These are phyloP conservation scores for Tiliacea citrago DNA, from an alignment of 2,888 invertebrate species.

Conservation along the genomic window DNA sequence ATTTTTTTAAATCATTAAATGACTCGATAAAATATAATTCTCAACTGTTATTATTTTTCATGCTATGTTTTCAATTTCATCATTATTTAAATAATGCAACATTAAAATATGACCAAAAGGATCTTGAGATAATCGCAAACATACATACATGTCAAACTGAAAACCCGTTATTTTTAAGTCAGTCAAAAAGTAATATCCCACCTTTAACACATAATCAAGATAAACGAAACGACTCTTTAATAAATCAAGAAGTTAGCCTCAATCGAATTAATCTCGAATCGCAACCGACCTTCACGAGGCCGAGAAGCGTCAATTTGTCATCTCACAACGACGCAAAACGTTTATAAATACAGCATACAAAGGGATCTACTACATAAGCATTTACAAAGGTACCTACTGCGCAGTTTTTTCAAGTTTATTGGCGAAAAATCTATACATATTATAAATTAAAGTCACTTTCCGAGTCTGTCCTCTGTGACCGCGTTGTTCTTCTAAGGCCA, in stretches of 20 bases:
- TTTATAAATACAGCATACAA: not conserved
- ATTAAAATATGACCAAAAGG: not conserved
- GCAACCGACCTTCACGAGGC: conserved; percentile 26
- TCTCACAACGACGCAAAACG: conserved; percentile 12
- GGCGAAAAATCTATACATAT: conserved; percentile 4
- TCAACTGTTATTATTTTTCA: not conserved
- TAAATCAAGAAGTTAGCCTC: conserved; percentile 26
- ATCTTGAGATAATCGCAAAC: not conserved
- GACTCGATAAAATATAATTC: too few species aligned
- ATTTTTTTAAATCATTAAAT: too few species aligned
- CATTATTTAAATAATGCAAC: not conserved
- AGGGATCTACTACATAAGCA: not conserved
- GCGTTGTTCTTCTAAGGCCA: too few species aligned
- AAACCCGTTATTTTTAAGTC: not conserved
- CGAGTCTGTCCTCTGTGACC: too few species aligned
- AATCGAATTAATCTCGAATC: conserved; percentile 48
- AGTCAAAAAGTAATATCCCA: conserved; percentile 3
- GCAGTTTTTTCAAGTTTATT: conserved; percentile 1
- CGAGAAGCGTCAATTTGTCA: conserved; percentile 43
- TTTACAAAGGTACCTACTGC: not conserved
- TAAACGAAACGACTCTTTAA: conserved; percentile 33
- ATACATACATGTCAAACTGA: not conserved
- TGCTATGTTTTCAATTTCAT: not conserved
- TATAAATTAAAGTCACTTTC: not conserved
- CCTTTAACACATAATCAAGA: conserved; percentile 20